A percentile compares a stretch with the other conserved stretches of the same genome.
Conservation (phyloP, 2,888 invertebrate species). For the Scelioninae gen. 2 region DNA sequence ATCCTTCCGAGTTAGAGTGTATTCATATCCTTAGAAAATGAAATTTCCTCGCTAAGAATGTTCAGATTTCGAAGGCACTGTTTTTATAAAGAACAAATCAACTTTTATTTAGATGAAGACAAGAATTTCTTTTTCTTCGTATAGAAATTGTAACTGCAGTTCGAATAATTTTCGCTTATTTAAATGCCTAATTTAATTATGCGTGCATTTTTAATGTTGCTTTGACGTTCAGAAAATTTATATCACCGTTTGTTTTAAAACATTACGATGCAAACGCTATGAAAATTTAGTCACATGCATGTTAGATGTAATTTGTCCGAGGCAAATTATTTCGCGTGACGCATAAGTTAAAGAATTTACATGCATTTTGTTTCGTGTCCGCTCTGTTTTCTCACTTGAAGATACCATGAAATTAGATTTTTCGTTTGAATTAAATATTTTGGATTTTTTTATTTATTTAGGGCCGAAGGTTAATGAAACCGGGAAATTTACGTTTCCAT, state of each 20-base stretch:
- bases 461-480: conserved; percentile 1
- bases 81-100: conserved; percentile 2
- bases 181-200: too few species aligned
- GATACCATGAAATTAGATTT: conserved; percentile 7
- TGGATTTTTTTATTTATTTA: conserved; percentile 1
- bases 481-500: background rate
- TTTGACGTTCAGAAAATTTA: too few species aligned
- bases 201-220: too few species aligned
- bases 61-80: conserved; percentile 3
- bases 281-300: conserved; percentile 38
- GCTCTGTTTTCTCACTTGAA: background rate
- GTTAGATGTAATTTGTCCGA: conserved; percentile 38
- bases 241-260: conserved; percentile 9
- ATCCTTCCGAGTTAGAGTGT: conserved; percentile 8
- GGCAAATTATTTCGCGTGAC: conserved; percentile 25
- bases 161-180: too few species aligned
- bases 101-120: too few species aligned
- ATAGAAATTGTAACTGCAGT: background rate
- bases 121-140: background rate
- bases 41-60: conserved; percentile 8
- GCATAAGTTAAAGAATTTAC: conserved; percentile 42
- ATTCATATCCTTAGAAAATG: conserved; percentile 17
- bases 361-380: conserved; percentile 27
- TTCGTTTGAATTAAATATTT: conserved; percentile 5
- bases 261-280: conserved; percentile 34